phyloP scores from a whole-genome alignment of 2,797 vertebrate genomes.

The Antennarius maculatus region DNA sequence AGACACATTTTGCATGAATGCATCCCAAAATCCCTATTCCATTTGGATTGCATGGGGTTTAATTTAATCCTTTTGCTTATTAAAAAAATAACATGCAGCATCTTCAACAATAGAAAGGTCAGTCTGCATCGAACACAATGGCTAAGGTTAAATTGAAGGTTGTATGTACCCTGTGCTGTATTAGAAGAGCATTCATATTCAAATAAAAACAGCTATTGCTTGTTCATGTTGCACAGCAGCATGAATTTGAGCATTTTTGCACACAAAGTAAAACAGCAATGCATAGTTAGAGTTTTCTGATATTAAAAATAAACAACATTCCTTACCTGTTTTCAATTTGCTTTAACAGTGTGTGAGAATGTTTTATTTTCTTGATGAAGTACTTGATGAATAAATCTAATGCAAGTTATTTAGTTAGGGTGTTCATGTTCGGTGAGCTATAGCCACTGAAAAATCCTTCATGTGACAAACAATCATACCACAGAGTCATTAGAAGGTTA shows the following conservation, averaged over 20 bases:
- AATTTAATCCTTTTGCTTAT: constrained; percentile 84
- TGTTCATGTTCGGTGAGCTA: constrained; percentile 1
- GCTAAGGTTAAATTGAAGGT: constrained; percentile 85
- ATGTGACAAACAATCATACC: neutral
- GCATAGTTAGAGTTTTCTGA: constrained; percentile 37
- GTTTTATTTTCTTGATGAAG: neutral
- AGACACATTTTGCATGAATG: constrained; percentile 83
- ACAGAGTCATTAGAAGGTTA: too few relatives aligned
- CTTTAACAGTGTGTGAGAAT: constrained; percentile 23
- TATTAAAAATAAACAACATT: constrained; percentile 35
- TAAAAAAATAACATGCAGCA: constrained; percentile 82
- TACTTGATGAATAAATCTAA: constrained; percentile 10
- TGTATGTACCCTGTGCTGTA: constrained; percentile 80
- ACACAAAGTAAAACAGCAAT: constrained; percentile 49
- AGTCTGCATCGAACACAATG: constrained; percentile 80
- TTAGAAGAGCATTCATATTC: constrained; percentile 78
- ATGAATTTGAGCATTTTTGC: constrained; percentile 54
- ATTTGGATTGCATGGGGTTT: constrained; percentile 83
- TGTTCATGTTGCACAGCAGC: constrained; percentile 50
- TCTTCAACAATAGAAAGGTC: constrained; percentile 82
- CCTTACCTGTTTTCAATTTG: constrained; percentile 22
- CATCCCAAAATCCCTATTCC: constrained; percentile 82
- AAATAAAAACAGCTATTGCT: constrained; percentile 70
- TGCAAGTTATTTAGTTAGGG: neutral
- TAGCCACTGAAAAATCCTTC: constrained; percentile 2